Base-by-base conservation (phyloP, 2,797 vertebrate genomes). In the Menidia menidia region DNA sequence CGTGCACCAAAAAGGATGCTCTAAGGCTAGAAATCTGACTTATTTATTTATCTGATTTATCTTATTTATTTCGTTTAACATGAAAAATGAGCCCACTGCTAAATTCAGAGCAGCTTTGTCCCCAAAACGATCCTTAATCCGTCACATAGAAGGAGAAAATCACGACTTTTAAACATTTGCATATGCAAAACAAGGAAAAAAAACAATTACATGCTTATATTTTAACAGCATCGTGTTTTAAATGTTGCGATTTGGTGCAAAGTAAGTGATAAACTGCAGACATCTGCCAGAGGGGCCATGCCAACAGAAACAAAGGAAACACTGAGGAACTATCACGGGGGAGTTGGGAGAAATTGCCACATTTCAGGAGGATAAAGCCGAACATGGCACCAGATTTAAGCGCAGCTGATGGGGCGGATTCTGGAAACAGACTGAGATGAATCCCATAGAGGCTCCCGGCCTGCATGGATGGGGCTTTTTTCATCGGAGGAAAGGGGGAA, bases 311-410 rank as follows among this genome's bases (percentile, higher is more conserved):
- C 30, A 25, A 53, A 9, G 35, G 55, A 60, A 52, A 48, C 12
- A 63, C 48, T 43, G 67, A 66, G 52, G 42, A 33, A 53, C 67
- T 75, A 61, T 78, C 80, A 64, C 42, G 52, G 33, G 48, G 63
- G 68, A 71, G 59, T 32, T 16, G 44, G 32, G 58, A 7, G 43
- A 53, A 25, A 14, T 6, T 31, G 67, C 71, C 60, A 55, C 63
- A 61, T 71, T 78, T 71, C 51, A 52, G 47, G 54, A 75, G 60
- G 53, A 77, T 44, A 60, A 79, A 77, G 58, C 55, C 66, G 81
- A 68, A 52, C 51, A 63, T 25, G 11, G 18, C 31, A 64, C 65
- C 13, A 42, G 64, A 73, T 79, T 48, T 71, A 39, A 32, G 31
- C 61, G 7, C 75, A 65, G 67, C 61, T 60, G 75, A 83, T 31